Evolutionary conservation across 2,797 vertebrate genomes (phyloP).

Genomic region (Astyanax mexicanus): DNA sequence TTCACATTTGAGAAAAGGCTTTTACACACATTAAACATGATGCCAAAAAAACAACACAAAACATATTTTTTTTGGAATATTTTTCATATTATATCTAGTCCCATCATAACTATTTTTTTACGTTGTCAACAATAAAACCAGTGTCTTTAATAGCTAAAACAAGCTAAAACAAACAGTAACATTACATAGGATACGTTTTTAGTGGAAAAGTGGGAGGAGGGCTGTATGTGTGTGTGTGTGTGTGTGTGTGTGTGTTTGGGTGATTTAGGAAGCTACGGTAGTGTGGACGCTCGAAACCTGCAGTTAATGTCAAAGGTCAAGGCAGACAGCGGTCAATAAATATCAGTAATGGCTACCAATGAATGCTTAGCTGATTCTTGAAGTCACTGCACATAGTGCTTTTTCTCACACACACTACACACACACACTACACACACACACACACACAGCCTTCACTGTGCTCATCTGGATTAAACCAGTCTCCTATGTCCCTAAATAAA

Average conservation of each 20-base stretch:
- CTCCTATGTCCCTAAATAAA: constrained; percentile 24
- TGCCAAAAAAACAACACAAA: too few relatives aligned
- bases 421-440: constrained; percentile 2
- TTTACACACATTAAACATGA: too few relatives aligned
- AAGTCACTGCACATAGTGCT: neutral
- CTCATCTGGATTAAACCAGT: constrained; percentile 22
- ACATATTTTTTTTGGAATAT: too few relatives aligned
- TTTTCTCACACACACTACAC: neutral
- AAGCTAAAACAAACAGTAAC: too few relatives aligned
- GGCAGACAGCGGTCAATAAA: constrained; percentile 15
- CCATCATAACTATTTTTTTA: too few relatives aligned
- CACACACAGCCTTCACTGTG: neutral
- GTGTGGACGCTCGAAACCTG: neutral
- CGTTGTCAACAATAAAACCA: too few relatives aligned
- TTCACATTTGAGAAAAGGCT: too few relatives aligned
- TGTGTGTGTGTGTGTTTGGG: neutral
- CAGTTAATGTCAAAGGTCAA: constrained; percentile 22
- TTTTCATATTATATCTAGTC: too few relatives aligned
- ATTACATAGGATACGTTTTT: too few relatives aligned
- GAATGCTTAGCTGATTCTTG: neutral
- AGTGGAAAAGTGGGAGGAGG: too few relatives aligned
- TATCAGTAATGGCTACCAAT: constrained; percentile 28
- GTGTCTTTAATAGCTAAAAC: too few relatives aligned
- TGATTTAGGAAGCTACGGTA: neutral
- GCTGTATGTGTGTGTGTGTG: constrained; percentile 9